A percentile compares a stretch with the other conserved stretches of the same genome.
phyloP scores from a whole-genome alignment of 2,888 invertebrate genomes.

The Drosophila bunnanda region DNA sequence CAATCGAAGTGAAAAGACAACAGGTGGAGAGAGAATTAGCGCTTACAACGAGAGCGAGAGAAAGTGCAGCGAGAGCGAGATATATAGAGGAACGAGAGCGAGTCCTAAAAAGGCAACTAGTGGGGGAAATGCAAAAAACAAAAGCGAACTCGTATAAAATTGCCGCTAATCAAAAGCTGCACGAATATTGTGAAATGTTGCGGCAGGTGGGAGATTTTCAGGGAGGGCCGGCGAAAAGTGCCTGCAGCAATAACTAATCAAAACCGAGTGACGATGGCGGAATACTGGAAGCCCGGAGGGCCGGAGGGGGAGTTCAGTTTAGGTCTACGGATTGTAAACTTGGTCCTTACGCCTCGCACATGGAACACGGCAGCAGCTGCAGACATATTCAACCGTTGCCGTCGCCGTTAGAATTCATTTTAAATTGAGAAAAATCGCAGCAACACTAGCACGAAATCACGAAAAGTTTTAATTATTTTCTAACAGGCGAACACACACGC shows the following conservation, averaged over 20 bases:
- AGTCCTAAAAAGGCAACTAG: constrained; percentile 11
- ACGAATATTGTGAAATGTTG: constrained; percentile 62
- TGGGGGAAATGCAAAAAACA: constrained; percentile 6
- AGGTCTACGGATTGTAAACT: constrained; percentile 50
- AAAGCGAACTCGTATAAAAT: constrained; percentile 50
- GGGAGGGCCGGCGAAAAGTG: neutral
- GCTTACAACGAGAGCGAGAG: neutral
- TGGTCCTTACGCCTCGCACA: constrained; percentile 36
- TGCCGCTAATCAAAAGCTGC: constrained; percentile 71
- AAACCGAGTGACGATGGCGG: constrained; percentile 40
- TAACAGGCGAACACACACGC: constrained; percentile 73
- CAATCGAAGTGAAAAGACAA: constrained; percentile 48
- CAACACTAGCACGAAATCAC: constrained; percentile 77
- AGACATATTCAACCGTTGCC: constrained; percentile 36
- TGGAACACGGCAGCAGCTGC: constrained; percentile 43
- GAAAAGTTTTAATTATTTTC: constrained; percentile 78
- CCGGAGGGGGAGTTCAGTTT: constrained; percentile 16
- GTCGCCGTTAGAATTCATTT: constrained; percentile 68
- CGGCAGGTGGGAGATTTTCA: constrained; percentile 8
- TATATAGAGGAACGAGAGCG: neutral
- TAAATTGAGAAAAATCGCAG: constrained; percentile 78
- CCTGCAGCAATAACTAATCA: constrained; percentile 63
- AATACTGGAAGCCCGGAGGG: neutral
- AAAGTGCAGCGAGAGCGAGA: neutral
- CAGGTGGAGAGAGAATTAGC: constrained; percentile 24